Conservation (phyloP, 1,140 invertebrate genomes). For the Parapsyche elsis region DNA sequence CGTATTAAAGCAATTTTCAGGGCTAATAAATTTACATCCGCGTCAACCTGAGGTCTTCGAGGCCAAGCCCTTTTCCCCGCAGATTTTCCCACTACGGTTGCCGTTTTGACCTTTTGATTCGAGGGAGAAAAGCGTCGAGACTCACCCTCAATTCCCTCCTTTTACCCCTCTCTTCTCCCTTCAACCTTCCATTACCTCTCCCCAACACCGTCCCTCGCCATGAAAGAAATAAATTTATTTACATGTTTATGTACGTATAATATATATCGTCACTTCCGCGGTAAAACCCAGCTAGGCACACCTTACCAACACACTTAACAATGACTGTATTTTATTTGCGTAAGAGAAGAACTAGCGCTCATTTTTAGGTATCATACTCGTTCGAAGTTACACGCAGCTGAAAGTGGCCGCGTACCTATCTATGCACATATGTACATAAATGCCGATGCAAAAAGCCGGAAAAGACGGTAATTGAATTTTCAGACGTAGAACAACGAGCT, state of each 20-base stretch:
- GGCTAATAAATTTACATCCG: conserved; percentile 33
- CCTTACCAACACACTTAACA: background rate
- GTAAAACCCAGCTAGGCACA: background rate
- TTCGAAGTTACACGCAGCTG: no score
- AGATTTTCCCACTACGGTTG: conserved; percentile 12
- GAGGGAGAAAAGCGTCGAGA: background rate
- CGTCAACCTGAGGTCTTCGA: conserved; percentile 20
- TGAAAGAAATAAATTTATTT: background rate
- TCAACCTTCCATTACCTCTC: background rate
- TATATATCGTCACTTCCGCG: background rate
- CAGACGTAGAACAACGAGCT: background rate
- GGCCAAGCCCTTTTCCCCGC: background rate
- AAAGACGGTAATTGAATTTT: background rate
- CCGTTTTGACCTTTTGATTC: conserved; percentile 26
- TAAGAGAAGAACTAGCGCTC: no score
- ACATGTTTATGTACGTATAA: background rate
- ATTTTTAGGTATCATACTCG: no score
- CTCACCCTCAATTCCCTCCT: background rate
- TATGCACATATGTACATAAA: no score
- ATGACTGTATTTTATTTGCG: background rate
- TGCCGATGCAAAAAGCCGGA: no score
- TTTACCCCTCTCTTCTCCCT: no score
- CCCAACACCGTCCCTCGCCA: background rate
- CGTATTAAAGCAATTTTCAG: conserved; percentile 30
- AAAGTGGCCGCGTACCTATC: no score